Base-by-base conservation (phyloP, 2,888 invertebrate genomes). In the Odontothrips loti region DNA sequence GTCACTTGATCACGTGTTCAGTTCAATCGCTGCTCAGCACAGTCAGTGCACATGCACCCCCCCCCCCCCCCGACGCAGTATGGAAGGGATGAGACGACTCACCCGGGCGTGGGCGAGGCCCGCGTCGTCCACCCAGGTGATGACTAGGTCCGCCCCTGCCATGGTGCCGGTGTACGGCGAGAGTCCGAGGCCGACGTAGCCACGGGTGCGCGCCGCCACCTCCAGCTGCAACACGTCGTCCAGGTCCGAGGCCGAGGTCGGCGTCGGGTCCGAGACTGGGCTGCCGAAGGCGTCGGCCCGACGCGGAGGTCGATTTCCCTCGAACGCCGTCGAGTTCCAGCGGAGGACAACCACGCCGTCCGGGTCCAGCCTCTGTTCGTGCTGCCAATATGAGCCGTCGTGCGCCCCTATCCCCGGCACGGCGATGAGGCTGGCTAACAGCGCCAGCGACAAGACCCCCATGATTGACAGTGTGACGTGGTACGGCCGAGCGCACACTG, bases 101-200 rank as follows among this genome's bases (percentile, higher is more conserved):
- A 83, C 83, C 83, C 80, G 75, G 3, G 83, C 29, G 47, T 80
- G 82, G 20, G 82, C 75, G 47, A 81, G 34, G 15, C 83, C 83
- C 20, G 81, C 82, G 47, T 84, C 83, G 80, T 85, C 85, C n/a
- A 88, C 85, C 88, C 88, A 88, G 11, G 87, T 88, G 58, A 88
- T 85, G 23, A 87, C 86, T 58, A 89, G 86, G 83, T 89, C 89
- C 48, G 87, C 86, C 3, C 86, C 87, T 11, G 83, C 83, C 88
- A 89, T 88, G 29, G 85, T 86, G 1, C 89, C 88, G 79, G 84
- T 86, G 63, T 63, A 63, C 12, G 86, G 86, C 4, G 88, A 88
- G 63, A 88, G 85, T 4, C 89, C 89, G 79, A 88, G 84, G 0
- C 87, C 88, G 8, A 88, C 85, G 83, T 87, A 88, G 9, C 88